phyloP scores from a whole-genome alignment of 2,888 invertebrate genomes.

The Acrobasis repandana region DNA sequence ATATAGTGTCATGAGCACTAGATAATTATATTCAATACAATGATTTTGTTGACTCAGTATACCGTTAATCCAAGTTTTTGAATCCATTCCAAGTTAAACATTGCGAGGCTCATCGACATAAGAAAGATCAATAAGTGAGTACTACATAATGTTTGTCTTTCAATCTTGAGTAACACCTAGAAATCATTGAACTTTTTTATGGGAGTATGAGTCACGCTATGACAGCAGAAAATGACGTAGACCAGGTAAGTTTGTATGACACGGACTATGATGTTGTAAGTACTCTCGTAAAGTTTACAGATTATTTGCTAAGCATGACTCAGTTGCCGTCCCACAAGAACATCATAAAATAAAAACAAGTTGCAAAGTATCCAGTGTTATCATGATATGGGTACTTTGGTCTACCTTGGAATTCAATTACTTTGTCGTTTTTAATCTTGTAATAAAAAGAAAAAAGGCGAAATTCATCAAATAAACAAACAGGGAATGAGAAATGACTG shows the following conservation, averaged over 20 bases:
- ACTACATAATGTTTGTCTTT: no score
- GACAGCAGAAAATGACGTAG: slow-evolving; percentile 12
- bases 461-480: no score
- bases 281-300: slow-evolving; percentile 5
- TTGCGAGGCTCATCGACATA: no score
- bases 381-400: background rate
- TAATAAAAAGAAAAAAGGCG: no score
- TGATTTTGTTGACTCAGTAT: no score
- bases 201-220: slow-evolving; percentile 21
- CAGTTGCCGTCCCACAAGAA: slow-evolving; percentile 9
- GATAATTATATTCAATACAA: no score
- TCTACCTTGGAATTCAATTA: background rate
- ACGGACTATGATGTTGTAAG: slow-evolving; percentile 17
- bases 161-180: no score
- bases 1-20: no score
- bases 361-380: background rate
- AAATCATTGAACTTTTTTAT: slow-evolving; percentile 12
- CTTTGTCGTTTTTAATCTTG: background rate
- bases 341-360: slow-evolving; percentile 10
- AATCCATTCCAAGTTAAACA: no score
- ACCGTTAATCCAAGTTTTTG: no score
- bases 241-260: slow-evolving; percentile 16
- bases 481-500: no score
- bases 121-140: no score
- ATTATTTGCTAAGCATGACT: slow-evolving; percentile 12